These are phyloP conservation scores for Phoxinus dragarum DNA, from an alignment of 2,797 vertebrate species.

Conservation along the genomic window DNA sequence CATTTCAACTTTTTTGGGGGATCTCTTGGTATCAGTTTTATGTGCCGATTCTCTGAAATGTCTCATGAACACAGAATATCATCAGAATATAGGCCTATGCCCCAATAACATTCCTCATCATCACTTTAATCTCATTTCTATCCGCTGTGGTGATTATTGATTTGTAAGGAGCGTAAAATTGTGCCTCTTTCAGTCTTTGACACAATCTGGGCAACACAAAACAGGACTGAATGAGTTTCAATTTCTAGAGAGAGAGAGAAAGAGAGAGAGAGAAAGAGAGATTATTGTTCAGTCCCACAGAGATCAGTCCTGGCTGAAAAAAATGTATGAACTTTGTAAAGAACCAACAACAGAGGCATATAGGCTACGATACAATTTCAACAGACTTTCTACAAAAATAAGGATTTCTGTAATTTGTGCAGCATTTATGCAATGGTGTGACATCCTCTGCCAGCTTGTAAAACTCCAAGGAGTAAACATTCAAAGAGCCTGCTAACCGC, in stretches of 20 bases:
- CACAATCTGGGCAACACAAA: slow-evolving; percentile 53
- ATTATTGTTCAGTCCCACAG: slow-evolving; percentile 39
- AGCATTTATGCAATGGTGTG: slow-evolving; percentile 6
- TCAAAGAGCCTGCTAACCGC: slow-evolving; percentile 14
- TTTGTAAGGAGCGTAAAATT: slow-evolving; percentile 58
- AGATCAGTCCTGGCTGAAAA: slow-evolving; percentile 38
- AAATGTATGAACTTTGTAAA: slow-evolving; percentile 41
- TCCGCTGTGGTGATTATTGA: slow-evolving; percentile 56
- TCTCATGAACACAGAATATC: slow-evolving; percentile 35
- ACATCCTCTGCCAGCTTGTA: slow-evolving; percentile 21
- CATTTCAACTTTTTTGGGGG: neutral
- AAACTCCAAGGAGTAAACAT: slow-evolving; percentile 29
- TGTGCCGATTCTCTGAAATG: slow-evolving; percentile 12
- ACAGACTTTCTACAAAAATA: neutral
- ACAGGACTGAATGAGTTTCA: slow-evolving; percentile 42
- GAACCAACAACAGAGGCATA: slow-evolving; percentile 13
- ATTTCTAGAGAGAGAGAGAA: slow-evolving; percentile 44
- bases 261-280: slow-evolving; percentile 45
- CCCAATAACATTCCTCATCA: slow-evolving; percentile 48
- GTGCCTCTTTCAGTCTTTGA: slow-evolving; percentile 55
- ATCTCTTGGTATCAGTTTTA: slow-evolving; percentile 22
- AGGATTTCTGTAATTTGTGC: neutral
- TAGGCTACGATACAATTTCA: slow-evolving; percentile 7
- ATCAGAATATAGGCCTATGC: slow-evolving; percentile 51
- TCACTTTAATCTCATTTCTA: slow-evolving; percentile 57